Evolutionary conservation across 2,113 vertebrate species (phyloP).

Genomic region (Furnarius figulus): DNA sequence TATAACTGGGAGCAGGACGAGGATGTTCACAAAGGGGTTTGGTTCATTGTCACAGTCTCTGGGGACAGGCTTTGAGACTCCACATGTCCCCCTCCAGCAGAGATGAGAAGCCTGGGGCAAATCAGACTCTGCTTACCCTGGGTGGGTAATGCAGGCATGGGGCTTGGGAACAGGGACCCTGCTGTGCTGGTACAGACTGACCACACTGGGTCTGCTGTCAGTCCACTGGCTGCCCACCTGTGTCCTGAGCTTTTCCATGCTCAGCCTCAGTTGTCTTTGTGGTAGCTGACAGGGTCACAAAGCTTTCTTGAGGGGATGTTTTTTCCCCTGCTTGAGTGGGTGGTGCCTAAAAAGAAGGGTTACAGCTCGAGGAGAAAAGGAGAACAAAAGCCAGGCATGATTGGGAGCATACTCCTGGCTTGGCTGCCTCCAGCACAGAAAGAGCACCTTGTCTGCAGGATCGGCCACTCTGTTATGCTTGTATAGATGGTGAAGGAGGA

Average conservation of each 20-base stretch:
- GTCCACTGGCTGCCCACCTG: not conserved
- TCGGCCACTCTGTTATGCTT: not conserved
- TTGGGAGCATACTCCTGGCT: not conserved
- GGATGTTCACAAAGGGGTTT: not conserved
- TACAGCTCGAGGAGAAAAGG: not conserved
- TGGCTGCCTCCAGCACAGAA: not conserved
- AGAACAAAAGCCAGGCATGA: not conserved
- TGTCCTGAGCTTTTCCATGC: not conserved
- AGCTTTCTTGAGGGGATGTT: not conserved
- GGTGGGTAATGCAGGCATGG: no score
- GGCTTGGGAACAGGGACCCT: not conserved
- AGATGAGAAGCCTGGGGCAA: not conserved
- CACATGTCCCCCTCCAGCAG: fast-evolving
- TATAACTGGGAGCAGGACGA: fast-evolving
- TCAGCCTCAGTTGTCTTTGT: not conserved
- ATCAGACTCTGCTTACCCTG: not conserved
- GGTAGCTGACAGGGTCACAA: not conserved
- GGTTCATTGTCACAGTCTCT: not conserved
- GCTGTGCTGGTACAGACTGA: not conserved
- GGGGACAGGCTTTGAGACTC: not conserved
- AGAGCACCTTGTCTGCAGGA: not conserved
- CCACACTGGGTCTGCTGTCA: not conserved
- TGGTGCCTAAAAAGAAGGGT: not conserved
- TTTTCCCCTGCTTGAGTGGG: fast-evolving
- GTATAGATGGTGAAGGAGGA: not conserved